Conservation (phyloP, 2,888 invertebrate species). For the Halocaridina rubra region DNA sequence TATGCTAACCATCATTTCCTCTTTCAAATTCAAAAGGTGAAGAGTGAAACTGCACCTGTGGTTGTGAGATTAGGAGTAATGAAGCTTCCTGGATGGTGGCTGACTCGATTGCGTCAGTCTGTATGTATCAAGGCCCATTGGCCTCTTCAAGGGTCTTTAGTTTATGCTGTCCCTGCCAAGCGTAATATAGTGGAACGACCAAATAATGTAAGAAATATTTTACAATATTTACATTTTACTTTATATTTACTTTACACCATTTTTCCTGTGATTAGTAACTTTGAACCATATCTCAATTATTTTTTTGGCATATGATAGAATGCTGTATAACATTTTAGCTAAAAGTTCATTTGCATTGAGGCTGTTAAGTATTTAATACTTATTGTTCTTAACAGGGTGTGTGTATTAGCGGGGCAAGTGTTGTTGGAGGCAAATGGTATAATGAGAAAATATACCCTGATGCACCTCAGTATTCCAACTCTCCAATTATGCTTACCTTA, state of each 20-base stretch:
- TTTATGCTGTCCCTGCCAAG: slow-evolving; percentile 35
- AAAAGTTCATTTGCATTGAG: not conserved
- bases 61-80: slow-evolving; percentile 29
- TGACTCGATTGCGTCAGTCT: slow-evolving; percentile 40
- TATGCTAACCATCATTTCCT: no score
- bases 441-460: not conserved
- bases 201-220: slow-evolving; percentile 21
- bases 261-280: no score
- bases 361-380: not conserved
- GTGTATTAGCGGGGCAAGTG: not conserved
- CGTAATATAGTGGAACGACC: slow-evolving; percentile 25
- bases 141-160: slow-evolving; percentile 38
- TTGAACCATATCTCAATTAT: no score
- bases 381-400: not conserved
- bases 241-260: not conserved
- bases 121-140: slow-evolving; percentile 52
- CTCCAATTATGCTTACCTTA: not conserved
- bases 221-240: not conserved
- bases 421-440: not conserved
- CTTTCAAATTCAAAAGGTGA: slow-evolving; percentile 29
- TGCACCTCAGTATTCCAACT: not conserved
- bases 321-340: not conserved
- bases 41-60: slow-evolving; percentile 9
- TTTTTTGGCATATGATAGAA: no score
- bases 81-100: slow-evolving; percentile 32